Conservation (phyloP, 1,140 invertebrate genomes). For the Paracyclopina nana region DNA sequence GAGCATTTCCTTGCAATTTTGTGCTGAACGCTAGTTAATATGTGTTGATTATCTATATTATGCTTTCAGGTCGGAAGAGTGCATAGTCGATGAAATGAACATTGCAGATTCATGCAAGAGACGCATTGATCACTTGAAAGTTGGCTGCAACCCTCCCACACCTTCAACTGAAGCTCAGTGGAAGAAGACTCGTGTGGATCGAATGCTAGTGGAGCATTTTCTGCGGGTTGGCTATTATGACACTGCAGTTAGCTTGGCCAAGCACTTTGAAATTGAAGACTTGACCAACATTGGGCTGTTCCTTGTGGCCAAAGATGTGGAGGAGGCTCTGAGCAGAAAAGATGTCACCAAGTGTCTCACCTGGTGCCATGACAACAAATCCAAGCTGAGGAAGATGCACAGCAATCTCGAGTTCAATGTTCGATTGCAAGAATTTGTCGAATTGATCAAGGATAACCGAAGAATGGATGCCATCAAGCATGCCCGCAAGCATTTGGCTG, state of each 20-base stretch:
- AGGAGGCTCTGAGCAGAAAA: conserved; percentile 37
- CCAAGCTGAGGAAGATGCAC: conserved; percentile 77
- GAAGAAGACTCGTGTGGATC: conserved; percentile 66
- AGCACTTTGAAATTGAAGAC: conserved; percentile 58
- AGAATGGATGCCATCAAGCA: conserved; percentile 78
- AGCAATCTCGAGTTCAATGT: conserved; percentile 78
- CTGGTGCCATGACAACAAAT: conserved; percentile 95
- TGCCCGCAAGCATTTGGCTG: conserved; percentile 75
- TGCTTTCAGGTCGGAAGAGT: conserved; percentile 70
- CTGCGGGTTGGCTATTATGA: conserved; percentile 88
- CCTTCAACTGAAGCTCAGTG: too few species aligned
- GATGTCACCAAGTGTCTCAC: conserved; percentile 73
- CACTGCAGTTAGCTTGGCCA: conserved; percentile 44
- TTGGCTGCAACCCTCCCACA: too few species aligned
- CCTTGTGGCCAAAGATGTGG: conserved; percentile 68
- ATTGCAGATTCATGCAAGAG: conserved; percentile 64
- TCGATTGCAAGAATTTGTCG: conserved; percentile 49
- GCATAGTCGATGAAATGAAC: conserved; percentile 69
- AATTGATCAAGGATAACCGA: conserved; percentile 64
- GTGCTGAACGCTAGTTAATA: too few species aligned
- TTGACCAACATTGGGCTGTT: conserved; percentile 86
- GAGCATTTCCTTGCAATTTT: too few species aligned
- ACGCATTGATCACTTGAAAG: conserved; percentile 74
- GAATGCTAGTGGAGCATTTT: conserved; percentile 90
- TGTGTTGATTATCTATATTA: too few species aligned